These are phyloP conservation scores for Pavo muticus DNA, from an alignment of 2,113 vertebrate species.

Conservation along the genomic window DNA sequence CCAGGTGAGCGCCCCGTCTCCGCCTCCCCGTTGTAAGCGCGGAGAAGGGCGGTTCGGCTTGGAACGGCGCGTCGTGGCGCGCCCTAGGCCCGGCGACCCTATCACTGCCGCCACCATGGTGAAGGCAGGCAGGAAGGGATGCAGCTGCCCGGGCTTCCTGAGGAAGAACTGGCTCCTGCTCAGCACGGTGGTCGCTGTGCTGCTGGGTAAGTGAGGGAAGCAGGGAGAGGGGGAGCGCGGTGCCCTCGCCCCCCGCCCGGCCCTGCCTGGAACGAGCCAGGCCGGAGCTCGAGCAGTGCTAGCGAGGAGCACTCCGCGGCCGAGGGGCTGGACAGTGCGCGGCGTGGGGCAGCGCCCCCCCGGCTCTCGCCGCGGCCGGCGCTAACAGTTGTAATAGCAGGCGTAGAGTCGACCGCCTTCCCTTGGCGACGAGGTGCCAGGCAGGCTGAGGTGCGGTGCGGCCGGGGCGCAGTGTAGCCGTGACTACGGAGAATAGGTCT, in stretches of 20 bases:
- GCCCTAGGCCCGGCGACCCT: neutral
- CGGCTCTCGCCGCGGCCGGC: neutral
- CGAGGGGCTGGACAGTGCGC: too few relatives aligned
- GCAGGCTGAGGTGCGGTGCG: neutral
- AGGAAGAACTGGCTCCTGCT: conserved; percentile 92
- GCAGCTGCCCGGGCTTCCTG: conserved; percentile 80
- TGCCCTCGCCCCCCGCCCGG: neutral
- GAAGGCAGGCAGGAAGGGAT: conserved; percentile 75
- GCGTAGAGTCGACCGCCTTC: too few relatives aligned
- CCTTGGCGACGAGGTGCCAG: neutral
- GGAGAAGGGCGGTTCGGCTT: neutral
- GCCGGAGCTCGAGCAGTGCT: neutral
- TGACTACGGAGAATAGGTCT: neutral
- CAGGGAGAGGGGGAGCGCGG: neutral
- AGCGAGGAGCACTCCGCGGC: neutral
- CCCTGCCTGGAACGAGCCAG: neutral
- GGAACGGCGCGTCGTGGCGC: too few relatives aligned
- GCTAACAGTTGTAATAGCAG: neutral
- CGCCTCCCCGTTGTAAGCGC: neutral
- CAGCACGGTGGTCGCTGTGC: conserved; percentile 86
- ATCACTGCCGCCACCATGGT: conserved; percentile 70
- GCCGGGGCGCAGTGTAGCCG: neutral
- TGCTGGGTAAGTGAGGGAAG: conserved; percentile 83
- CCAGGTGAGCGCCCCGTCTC: neutral
- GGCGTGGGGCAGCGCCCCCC: neutral